Evolutionary conservation across 1,140 invertebrate genomes (phyloP), one percentile per base, ranked within the genome.

Genomic region (Eurosta solidaginis): DNA sequence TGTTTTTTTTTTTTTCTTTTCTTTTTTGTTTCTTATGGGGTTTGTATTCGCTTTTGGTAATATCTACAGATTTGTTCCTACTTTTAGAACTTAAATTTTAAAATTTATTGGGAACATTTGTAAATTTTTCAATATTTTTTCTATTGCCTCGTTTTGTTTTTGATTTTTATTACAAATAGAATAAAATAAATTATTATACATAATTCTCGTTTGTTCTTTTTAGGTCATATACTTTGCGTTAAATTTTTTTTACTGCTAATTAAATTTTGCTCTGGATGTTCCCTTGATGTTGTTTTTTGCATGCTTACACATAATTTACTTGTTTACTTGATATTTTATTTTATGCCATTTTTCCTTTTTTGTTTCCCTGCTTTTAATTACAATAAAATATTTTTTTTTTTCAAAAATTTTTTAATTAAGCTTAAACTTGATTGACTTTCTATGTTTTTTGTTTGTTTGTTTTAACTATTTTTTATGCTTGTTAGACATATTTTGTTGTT

Each of bases 131-230:
- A 59, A 59, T 59, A 25, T 52, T 63, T 68, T 68, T 29, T n/a
- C 33, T 68, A 40, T 68, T 68, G 20, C 59, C 59, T n/a, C 20
- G 59, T 68, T 10, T 68, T 68, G 36, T 29, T 59, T 27, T 54
- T 63, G 5, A n/a, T 3, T 29, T 29, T 17, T 68, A 3, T 14
- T 68, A n/a, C n/a, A 20, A 40, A 40, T 74, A 74, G 44, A 74
- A 74, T 74, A 45, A 45, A 74, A 74, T 74, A 74, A 74, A 45
- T 74, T 74, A 74, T 45, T 29, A 74, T n/a, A 20, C 44, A 74
- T 68, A 42, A n/a, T 68, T 68, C 33, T 33, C n/a, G 29, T 33
- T 63, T 68, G n/a, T 52, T 22, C 25, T 52, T 17, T 40, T 68
- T n/a, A n/a, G n/a, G 33, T 40, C 36, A 40, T 74, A 22, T 47